Evolutionary conservation across 37 sponge, comb jelly and placozoan genomes (phyloP).

Genomic region (Haliclona indistincta): DNA sequence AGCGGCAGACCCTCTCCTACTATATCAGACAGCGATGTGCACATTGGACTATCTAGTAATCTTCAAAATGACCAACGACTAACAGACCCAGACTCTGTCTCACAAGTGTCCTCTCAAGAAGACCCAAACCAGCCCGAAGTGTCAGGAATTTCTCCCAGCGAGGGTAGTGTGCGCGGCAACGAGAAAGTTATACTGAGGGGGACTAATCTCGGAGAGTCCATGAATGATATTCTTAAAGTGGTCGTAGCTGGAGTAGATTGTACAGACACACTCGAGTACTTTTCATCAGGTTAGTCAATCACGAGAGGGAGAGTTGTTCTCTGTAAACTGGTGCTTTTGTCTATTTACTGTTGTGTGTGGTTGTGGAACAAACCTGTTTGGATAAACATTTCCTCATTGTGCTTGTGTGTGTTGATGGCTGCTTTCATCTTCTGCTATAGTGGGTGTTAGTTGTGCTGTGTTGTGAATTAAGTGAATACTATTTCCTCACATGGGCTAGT

Average conservation of each 20-base stretch:
- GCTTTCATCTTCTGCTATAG: too few species aligned
- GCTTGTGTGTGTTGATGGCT: too few species aligned
- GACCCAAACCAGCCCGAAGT: constrained; percentile 50
- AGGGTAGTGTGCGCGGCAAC: constrained; percentile 59
- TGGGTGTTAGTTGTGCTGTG: too few species aligned
- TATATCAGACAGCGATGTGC: background rate
- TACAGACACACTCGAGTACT: constrained; percentile 73
- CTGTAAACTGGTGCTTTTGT: too few species aligned
- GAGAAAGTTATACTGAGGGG: constrained; percentile 74
- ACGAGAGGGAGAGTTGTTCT: too few species aligned
- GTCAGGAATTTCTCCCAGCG: constrained; percentile 77
- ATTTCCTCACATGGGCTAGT: too few species aligned
- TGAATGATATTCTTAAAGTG: constrained; percentile 62
- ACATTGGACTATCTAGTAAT: background rate
- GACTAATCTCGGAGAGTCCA: constrained; percentile 58
- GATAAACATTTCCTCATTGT: too few species aligned
- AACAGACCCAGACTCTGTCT: background rate
- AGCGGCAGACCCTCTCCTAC: constrained; percentile 25
- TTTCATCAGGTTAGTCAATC: constrained; percentile 73
- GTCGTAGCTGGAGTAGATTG: constrained; percentile 83
- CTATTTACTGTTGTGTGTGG: too few species aligned
- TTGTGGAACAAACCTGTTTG: too few species aligned
- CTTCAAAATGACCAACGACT: background rate
- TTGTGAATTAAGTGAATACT: too few species aligned
- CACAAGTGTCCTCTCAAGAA: background rate